Conservation (phyloP, 1,140 invertebrate species). For the Elysia chlorotica region DNA sequence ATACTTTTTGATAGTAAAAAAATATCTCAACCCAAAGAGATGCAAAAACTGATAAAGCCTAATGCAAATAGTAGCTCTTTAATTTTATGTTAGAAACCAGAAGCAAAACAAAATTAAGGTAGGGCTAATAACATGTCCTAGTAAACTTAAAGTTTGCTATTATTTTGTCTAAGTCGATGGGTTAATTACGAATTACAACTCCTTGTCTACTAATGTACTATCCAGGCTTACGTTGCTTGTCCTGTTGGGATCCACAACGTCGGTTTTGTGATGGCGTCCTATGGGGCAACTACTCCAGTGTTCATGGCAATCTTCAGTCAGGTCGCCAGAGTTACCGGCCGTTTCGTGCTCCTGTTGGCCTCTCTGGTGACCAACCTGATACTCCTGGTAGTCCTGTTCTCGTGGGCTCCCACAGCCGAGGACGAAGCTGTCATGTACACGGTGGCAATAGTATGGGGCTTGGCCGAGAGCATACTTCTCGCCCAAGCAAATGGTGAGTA, state of each 20-base stretch:
- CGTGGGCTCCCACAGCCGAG: slow-evolving; percentile 82
- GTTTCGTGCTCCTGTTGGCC: slow-evolving; percentile 81
- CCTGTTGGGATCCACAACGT: slow-evolving; percentile 87
- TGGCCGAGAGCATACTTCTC: slow-evolving; percentile 94
- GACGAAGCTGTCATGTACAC: slow-evolving; percentile 82
- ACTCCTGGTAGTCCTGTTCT: slow-evolving; percentile 32
- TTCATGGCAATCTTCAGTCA: slow-evolving; percentile 89
- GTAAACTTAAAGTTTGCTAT: too few relatives aligned
- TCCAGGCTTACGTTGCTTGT: slow-evolving; percentile 89
- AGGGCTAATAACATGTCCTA: too few relatives aligned
- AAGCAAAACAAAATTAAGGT: too few relatives aligned
- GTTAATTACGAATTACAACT: background rate
- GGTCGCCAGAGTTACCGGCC: slow-evolving; percentile 87
- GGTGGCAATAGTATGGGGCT: slow-evolving; percentile 89
- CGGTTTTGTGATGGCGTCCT: slow-evolving; percentile 94
- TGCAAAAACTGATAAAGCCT: too few relatives aligned
- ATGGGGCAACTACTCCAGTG: slow-evolving; percentile 87
- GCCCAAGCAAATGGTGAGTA: slow-evolving; percentile 93
- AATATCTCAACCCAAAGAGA: too few relatives aligned
- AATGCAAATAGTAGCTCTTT: too few relatives aligned
- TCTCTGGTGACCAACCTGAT: slow-evolving; percentile 31
- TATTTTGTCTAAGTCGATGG: too few relatives aligned
- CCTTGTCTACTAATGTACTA: background rate
- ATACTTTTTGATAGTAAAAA: too few relatives aligned
- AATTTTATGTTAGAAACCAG: too few relatives aligned